Evolutionary conservation across 2,797 vertebrate species (phyloP), one percentile per base, ranked within the genome.

Genomic region (Hydrolagus colliei): DNA sequence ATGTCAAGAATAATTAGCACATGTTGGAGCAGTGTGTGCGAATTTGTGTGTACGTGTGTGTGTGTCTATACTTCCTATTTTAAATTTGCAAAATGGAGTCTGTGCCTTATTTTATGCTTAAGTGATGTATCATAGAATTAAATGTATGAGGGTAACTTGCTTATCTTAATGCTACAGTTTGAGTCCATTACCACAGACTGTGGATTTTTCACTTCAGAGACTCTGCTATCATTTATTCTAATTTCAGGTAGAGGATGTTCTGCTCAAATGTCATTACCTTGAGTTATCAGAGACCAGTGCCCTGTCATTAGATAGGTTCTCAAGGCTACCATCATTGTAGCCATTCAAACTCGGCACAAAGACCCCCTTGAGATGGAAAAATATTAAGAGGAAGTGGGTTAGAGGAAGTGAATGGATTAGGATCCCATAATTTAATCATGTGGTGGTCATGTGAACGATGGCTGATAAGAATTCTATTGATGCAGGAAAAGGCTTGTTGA

Each of bases 291-390:
- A 71, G 79, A 84, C 68, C 79, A 52, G 11, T 71, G 79, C 27
- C 22, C 65, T 84, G 32, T 71, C 16, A 71, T 68, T 68, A 84
- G 79, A 71, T 41, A 84, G 79, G 79, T 82, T 82, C 35, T 27
- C 11, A 68, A 82, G 79, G 65, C 71, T 84, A 84, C 41, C 32
- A 71, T 84, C 32, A 84, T 84, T 32, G 14, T 67, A 71, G 27
- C 65, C 27, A 41, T 84, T 84, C 65, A 84, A 84, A 67, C 68
- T 71, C 65, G 41, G 14, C 79, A 84, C 79, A 84, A 84, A 84
- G 79, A 18, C 63, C 79, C 52, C 27, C 32, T 84, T 84, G 62
- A 68, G 32, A 67, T 68, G 79, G 68, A 84, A 65, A 35, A 35
- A 84, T 84, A 84, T 71, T 67, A 84, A 82, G 16, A 82, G n/a